Percentiles rank a stretch among this genome's conserved stretches.
Conservation (phyloP, 2,888 invertebrate genomes). For the Dryocosmus kuriphilus region DNA sequence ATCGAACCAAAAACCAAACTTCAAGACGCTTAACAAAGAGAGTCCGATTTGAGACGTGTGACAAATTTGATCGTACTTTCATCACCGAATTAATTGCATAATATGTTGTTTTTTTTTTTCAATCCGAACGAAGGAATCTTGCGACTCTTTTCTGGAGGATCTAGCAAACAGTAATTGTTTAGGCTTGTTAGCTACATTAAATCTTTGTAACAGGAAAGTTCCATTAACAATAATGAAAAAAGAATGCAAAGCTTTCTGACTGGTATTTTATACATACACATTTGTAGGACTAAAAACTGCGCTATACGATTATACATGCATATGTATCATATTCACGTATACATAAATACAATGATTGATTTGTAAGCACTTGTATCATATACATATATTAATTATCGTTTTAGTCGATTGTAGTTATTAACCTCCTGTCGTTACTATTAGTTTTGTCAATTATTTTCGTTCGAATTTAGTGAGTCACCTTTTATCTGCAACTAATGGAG, state of each 20-base stretch:
- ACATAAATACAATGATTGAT: conserved; percentile 42
- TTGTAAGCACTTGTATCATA: conserved; percentile 39
- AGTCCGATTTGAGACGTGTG: conserved; percentile 9
- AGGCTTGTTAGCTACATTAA: conserved; percentile 14
- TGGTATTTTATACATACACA: conserved; percentile 58
- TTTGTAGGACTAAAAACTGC: conserved; percentile 51
- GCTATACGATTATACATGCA: conserved; percentile 48
- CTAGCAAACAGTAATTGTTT: conserved; percentile 30
- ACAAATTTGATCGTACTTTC: not conserved
- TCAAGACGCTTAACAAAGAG: conserved; percentile 41
- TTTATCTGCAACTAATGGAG: conserved; percentile 39
- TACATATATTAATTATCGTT: conserved; percentile 19
- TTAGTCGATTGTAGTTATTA: conserved; percentile 43
- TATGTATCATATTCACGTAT: conserved; percentile 52
- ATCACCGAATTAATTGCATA: conserved; percentile 2
- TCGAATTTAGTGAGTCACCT: conserved; percentile 30
- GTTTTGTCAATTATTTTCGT: conserved; percentile 34
- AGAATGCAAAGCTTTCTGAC: conserved; percentile 38
- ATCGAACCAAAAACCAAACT: conserved; percentile 35
- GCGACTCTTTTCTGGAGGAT: conserved; percentile 24
- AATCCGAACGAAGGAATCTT: conserved; percentile 17
- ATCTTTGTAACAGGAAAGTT: conserved; percentile 21
- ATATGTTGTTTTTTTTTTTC: not conserved
- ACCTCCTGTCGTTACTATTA: conserved; percentile 41
- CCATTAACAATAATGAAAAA: conserved; percentile 34